Evolutionary conservation across 2,888 invertebrate species (phyloP).

Genomic region (Drosophila atripex): DNA sequence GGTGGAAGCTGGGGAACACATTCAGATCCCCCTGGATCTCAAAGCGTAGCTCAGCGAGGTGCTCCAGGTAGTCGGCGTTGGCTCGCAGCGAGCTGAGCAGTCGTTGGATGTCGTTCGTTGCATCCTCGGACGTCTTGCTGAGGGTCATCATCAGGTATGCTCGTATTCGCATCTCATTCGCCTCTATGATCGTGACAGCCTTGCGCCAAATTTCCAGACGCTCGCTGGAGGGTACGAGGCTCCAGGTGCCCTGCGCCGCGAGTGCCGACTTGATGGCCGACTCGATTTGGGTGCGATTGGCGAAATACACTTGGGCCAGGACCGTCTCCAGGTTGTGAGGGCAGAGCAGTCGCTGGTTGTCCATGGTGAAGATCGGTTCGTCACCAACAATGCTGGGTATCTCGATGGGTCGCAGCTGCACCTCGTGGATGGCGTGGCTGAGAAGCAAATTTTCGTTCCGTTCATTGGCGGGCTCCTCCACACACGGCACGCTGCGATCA

Average conservation of each 20-base stretch:
- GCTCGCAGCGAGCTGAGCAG: constrained; percentile 34
- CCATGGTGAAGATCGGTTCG: constrained; percentile 37
- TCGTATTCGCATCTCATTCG: constrained; percentile 16
- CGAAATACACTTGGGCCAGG: constrained; percentile 34
- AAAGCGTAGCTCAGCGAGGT: constrained; percentile 39
- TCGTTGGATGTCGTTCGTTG: constrained; percentile 24
- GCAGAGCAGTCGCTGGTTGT: constrained; percentile 30
- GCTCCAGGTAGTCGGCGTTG: constrained; percentile 46
- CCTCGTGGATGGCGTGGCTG: constrained; percentile 15
- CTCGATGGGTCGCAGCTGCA: constrained; percentile 24
- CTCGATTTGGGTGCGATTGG: constrained; percentile 46
- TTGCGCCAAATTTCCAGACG: constrained; percentile 44
- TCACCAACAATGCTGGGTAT: constrained; percentile 37
- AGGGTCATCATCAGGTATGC: constrained; percentile 29
- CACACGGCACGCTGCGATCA: neutral
- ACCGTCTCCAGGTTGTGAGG: constrained; percentile 24
- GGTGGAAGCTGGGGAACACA: constrained; percentile 36
- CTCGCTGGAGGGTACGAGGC: constrained; percentile 24
- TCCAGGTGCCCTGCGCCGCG: constrained; percentile 29
- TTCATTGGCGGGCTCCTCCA: neutral
- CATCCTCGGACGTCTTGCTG: constrained; percentile 40
- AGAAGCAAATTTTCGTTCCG: constrained; percentile 14
- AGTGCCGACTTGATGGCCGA: constrained; percentile 28
- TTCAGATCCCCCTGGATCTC: constrained; percentile 37
- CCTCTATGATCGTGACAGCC: constrained; percentile 36